phyloP scores from a whole-genome alignment of 1,140 invertebrate species.

The Mylabris phalerata region DNA sequence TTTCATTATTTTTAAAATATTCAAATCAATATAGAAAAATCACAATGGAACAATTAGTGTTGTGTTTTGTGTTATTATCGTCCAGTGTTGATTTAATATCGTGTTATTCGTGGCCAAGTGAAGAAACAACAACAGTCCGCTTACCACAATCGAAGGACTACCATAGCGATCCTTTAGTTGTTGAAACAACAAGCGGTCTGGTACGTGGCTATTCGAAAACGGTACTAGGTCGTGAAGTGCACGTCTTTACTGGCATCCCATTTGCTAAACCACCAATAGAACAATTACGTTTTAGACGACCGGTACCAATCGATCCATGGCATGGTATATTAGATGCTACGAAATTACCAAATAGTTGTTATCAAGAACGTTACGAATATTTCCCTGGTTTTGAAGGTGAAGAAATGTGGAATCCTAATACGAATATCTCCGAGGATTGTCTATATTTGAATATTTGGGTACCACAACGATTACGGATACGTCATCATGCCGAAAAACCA shows the following conservation, averaged over 20 bases:
- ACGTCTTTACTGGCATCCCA: constrained; percentile 89
- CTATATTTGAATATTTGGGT: constrained; percentile 91
- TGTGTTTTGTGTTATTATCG: constrained; percentile 12
- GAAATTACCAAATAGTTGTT: constrained; percentile 72
- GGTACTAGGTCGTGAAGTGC: constrained; percentile 73
- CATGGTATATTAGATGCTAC: constrained; percentile 73
- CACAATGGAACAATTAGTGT: constrained; percentile 12
- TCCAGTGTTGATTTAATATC: constrained; percentile 17
- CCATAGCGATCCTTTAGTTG: constrained; percentile 63
- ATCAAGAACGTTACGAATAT: constrained; percentile 79
- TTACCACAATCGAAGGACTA: constrained; percentile 48
- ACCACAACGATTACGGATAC: constrained; percentile 64
- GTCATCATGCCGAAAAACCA: constrained; percentile 55
- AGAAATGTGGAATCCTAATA: constrained; percentile 94
- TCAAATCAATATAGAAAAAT: not conserved
- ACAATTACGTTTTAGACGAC: constrained; percentile 78
- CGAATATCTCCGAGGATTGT: constrained; percentile 88
- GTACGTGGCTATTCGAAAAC: constrained; percentile 69
- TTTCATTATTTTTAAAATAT: not conserved
- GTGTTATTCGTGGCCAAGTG: constrained; percentile 39
- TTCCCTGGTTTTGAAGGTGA: constrained; percentile 85
- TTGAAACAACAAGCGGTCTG: constrained; percentile 70
- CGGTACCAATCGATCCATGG: constrained; percentile 80
- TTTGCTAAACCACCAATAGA: constrained; percentile 90
- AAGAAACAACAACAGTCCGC: constrained; percentile 44